Evolutionary conservation across 2,888 invertebrate genomes (phyloP).

Genomic region (Hyalella azteca): DNA sequence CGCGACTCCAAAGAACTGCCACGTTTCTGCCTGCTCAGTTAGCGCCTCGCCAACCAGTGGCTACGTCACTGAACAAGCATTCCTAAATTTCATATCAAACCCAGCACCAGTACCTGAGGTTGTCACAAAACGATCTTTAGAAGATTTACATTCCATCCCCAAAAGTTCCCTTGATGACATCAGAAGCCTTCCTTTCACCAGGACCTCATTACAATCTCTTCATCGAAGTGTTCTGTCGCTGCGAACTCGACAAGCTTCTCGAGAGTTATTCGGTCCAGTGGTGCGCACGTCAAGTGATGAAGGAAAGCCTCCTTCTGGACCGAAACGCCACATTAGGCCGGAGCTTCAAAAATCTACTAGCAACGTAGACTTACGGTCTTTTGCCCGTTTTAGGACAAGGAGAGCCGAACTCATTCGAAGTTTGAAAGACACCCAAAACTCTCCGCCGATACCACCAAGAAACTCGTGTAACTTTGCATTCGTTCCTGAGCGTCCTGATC

Average conservation of each 20-base stretch:
- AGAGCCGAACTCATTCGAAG: background rate
- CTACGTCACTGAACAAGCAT: background rate
- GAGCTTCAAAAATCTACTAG: background rate
- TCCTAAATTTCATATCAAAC: background rate
- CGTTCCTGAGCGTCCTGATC: background rate
- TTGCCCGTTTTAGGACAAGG: background rate
- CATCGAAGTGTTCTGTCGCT: slow-evolving; percentile 7
- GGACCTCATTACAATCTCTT: background rate
- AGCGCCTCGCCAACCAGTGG: background rate
- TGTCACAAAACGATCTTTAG: background rate
- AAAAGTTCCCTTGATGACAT: slow-evolving; percentile 7
- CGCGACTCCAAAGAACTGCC: background rate
- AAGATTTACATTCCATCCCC: background rate
- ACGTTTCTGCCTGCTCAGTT: background rate
- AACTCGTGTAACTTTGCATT: background rate
- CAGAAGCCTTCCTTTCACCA: background rate
- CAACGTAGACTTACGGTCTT: slow-evolving; percentile 19
- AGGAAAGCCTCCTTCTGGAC: slow-evolving; percentile 1
- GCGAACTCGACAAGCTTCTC: background rate
- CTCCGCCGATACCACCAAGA: slow-evolving; percentile 1
- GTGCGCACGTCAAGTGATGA: background rate
- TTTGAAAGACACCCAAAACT: background rate
- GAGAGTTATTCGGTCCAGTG: background rate
- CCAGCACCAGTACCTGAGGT: background rate
- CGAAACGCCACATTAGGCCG: background rate